Conservation (phyloP, 2,888 invertebrate species). For the Endotricha flammealis region DNA sequence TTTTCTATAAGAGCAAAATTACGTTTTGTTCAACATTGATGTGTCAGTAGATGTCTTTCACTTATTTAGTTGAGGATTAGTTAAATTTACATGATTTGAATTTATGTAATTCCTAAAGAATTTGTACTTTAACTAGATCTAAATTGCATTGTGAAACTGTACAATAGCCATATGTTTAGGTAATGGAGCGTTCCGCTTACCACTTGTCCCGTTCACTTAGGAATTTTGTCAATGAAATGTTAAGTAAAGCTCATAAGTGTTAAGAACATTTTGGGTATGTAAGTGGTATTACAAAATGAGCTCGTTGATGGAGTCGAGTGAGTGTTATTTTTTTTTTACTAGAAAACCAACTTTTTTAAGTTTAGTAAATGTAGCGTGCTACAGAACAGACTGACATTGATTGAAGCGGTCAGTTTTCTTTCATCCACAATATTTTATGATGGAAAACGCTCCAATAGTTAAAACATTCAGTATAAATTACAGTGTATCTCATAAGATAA, state of each 20-base stretch:
- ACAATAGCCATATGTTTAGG: constrained; percentile 73
- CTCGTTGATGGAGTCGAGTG: constrained; percentile 69
- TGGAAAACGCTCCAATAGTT: constrained; percentile 69
- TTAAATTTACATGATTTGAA: constrained; percentile 73
- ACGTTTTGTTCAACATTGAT: constrained; percentile 60
- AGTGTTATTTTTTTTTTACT: constrained; percentile 72
- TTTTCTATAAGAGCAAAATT: constrained; percentile 69
- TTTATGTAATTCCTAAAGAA: constrained; percentile 72
- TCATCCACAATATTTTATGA: constrained; percentile 75
- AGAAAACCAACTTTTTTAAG: constrained; percentile 62
- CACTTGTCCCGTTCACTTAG: constrained; percentile 59
- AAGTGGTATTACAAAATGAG: constrained; percentile 70
- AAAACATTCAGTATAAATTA: constrained; percentile 73
- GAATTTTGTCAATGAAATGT: constrained; percentile 66
- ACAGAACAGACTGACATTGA: constrained; percentile 65
- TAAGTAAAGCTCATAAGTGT: constrained; percentile 69
- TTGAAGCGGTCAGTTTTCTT: constrained; percentile 73
- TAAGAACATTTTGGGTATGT: constrained; percentile 73
- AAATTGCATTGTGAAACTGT: constrained; percentile 74
- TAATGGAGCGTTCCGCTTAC: constrained; percentile 70
- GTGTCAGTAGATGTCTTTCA: constrained; percentile 71
- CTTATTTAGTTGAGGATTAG: constrained; percentile 71
- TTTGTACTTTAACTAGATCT: constrained; percentile 78
- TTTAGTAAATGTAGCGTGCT: constrained; percentile 72
- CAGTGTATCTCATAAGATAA: constrained; percentile 77